Conservation (phyloP, 2,113 vertebrate genomes). For the Caracal caracal region DNA sequence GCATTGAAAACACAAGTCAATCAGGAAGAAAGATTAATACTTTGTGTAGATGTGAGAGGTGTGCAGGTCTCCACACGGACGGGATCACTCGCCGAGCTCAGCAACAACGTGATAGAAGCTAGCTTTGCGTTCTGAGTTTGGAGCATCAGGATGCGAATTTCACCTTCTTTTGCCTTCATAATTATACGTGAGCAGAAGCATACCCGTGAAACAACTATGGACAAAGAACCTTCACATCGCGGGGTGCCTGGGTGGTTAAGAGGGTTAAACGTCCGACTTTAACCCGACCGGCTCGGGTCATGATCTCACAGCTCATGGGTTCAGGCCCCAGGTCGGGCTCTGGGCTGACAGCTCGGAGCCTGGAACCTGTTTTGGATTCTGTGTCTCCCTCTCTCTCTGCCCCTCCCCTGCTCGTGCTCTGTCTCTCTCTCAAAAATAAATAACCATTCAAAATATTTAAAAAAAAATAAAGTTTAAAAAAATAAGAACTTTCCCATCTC, state of each 20-base stretch:
- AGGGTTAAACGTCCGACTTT: too few species aligned
- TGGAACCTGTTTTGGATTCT: too few species aligned
- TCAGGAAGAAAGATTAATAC: not conserved
- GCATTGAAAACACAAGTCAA: slow-evolving; percentile 30
- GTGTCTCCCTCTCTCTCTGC: too few species aligned
- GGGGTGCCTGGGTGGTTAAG: too few species aligned
- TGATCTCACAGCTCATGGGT: too few species aligned
- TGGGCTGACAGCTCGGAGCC: too few species aligned
- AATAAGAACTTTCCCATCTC: not conserved
- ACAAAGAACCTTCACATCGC: not conserved
- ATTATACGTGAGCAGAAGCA: not conserved
- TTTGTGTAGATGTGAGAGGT: not conserved
- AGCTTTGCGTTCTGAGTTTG: accelerated
- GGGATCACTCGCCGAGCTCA: not conserved
- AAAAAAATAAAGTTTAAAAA: too few species aligned
- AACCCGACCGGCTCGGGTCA: too few species aligned
- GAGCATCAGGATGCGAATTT: not conserved
- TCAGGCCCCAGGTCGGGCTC: too few species aligned
- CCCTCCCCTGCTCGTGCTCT: too few species aligned
- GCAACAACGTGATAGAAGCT: not conserved
- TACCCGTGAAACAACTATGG: accelerated
- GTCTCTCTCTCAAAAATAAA: too few species aligned
- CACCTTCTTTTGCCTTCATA: not conserved
- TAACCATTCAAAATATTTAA: too few species aligned
- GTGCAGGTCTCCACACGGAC: accelerated